These are phyloP conservation scores for Rhincodon typus DNA, from an alignment of 2,797 vertebrate species.

Conservation along the genomic window DNA sequence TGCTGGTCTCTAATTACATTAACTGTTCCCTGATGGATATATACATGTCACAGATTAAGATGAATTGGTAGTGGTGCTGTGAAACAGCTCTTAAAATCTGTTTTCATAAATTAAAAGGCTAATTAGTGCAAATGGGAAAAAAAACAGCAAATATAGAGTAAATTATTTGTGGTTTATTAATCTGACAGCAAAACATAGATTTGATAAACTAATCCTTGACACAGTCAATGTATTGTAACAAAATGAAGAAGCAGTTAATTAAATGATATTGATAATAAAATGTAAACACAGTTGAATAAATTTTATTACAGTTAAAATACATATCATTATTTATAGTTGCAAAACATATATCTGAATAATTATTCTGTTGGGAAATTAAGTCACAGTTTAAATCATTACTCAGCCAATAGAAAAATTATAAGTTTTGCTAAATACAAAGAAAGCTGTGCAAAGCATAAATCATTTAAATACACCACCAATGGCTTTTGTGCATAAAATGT, in stretches of 20 bases:
- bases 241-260: constrained; percentile 18
- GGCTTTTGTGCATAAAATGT: background rate
- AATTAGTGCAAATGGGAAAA: constrained; percentile 27
- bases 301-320: constrained; percentile 29
- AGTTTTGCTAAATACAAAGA: background rate
- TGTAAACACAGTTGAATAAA: constrained; percentile 35
- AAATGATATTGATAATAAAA: constrained; percentile 34
- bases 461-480: constrained; percentile 13
- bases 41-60: background rate
- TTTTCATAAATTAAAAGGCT: constrained; percentile 11
- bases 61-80: background rate
- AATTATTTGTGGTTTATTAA: constrained; percentile 16
- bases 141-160: constrained; percentile 1
- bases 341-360: constrained; percentile 32
- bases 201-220: constrained; percentile 19
- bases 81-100: constrained; percentile 10
- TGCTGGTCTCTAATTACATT: background rate
- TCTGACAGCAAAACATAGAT: constrained; percentile 17
- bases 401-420: constrained; percentile 21
- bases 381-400: constrained; percentile 12
- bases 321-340: constrained; percentile 5
- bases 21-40: background rate
- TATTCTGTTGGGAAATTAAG: constrained; percentile 9
- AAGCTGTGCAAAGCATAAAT: background rate
- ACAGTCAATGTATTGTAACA: constrained; percentile 20